Base-by-base conservation (phyloP, 2,888 invertebrate genomes). In the Lepeophtheirus nordmannii region DNA sequence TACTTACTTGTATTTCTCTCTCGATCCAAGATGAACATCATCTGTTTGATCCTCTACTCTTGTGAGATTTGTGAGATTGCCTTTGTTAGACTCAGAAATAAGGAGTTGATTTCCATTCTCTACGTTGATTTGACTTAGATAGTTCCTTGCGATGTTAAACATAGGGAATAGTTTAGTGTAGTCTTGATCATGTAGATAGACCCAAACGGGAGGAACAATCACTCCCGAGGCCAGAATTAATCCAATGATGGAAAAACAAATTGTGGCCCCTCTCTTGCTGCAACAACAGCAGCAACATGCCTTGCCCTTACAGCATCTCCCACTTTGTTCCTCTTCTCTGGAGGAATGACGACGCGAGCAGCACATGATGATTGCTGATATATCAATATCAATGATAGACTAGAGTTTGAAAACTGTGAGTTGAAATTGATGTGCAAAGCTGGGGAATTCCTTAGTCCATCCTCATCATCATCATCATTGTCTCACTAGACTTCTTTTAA, bases 231-330 rank as follows among this genome's bases (percentile, higher is more conserved):
- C 62, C n/a, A 62, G 39, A 41, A 40, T 62, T 40, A 62, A 17
- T 41, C 62, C 62, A 12, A 59, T 40, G 17, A 62, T 37, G n/a
- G 40, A 38, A 17, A 40, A 62, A 20, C 39, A 38, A 40, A 62
- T 62, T n/a, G 39, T 40, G n/a, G 62, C 62, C 40, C 62, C 62
- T 41, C 62, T 62, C 20, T 38, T 38, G 40, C 62, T 39, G 39
- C 62, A 62, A 40, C 62, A 62, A 17, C 62, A 62, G 12, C 62
- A 20, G 39, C 62, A 62, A 17, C 38, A 38, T n/a, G 62, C 20
- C 12, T 62, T 62, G n/a, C 39, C 39, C 10, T 40, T 40, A 17
- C 62, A 62, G 39, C 62, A 62, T 9, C 40, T 17, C 20, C 23
- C 9, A 9, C 23, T 58, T 3, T 1, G 9, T 1, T 17, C 53